Conservation (phyloP, 2,888 invertebrate genomes). For the Leptarthrus brevirostris region DNA sequence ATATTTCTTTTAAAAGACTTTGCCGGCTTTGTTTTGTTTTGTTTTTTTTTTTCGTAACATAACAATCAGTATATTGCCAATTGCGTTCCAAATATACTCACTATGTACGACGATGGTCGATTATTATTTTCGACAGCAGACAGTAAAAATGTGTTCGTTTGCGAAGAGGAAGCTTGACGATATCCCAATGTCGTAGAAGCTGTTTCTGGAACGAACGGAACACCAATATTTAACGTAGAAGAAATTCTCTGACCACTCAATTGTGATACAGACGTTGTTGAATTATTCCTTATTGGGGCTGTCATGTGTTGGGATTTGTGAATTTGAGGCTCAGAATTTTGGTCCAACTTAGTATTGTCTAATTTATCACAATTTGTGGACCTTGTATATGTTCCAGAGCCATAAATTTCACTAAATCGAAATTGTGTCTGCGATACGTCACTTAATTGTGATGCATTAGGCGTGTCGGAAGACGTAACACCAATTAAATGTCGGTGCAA, state of each 20-base stretch:
- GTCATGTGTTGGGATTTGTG: background rate
- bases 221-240: background rate
- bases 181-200: background rate
- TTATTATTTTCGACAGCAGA: constrained; percentile 60
- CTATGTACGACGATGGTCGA: constrained; percentile 65
- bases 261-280: background rate
- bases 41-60: background rate
- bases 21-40: constrained; percentile 12
- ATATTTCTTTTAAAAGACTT: constrained; percentile 50
- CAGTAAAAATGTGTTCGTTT: constrained; percentile 52
- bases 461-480: background rate
- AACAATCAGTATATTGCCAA: no score
- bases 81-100: constrained; percentile 54
- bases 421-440: no score
- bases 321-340: no score
- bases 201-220: background rate
- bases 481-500: background rate
- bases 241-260: background rate
- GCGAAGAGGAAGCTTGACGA: constrained; percentile 9
- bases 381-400: no score
- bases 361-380: no score
- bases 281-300: background rate
- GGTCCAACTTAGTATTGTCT: background rate
- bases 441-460: background rate
- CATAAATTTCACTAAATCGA: no score